Conservation (phyloP, 2,888 invertebrate genomes). For the Cheilosia soror region DNA sequence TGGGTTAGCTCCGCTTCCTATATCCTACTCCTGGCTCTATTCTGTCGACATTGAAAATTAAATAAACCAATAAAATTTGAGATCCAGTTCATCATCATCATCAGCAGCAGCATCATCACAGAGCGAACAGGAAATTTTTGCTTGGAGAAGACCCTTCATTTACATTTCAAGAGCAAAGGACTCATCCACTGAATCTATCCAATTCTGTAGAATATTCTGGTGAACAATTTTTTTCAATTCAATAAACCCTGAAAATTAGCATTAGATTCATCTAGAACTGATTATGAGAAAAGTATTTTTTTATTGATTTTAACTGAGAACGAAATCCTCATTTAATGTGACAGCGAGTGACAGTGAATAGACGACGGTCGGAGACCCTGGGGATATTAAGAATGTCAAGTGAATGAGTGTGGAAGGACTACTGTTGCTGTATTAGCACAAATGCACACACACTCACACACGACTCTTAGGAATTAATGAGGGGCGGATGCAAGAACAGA, state of each 20-base stretch:
- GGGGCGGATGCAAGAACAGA: constrained; percentile 6
- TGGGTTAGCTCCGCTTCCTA: constrained; percentile 15
- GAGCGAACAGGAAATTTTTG: neutral
- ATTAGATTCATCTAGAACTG: constrained; percentile 53
- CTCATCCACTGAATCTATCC: constrained; percentile 6
- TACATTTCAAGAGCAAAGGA: constrained; percentile 43
- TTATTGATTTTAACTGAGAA: constrained; percentile 50
- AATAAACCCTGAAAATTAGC: constrained; percentile 53
- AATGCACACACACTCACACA: neutral
- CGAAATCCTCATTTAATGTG: constrained; percentile 15
- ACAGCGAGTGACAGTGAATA: constrained; percentile 9
- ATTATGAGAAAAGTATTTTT: constrained; percentile 36
- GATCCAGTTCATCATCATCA: constrained; percentile 37
- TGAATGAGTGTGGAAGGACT: neutral
- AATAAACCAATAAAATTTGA: constrained; percentile 56
- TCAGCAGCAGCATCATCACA: constrained; percentile 2
- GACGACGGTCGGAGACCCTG: neutral
- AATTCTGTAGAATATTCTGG: neutral
- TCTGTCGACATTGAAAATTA: constrained; percentile 45
- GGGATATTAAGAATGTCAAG: constrained; percentile 5
- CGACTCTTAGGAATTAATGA: constrained; percentile 11
- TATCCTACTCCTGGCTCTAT: neutral
- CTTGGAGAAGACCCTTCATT: constrained; percentile 27
- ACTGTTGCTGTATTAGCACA: no score
- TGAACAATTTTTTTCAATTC: constrained; percentile 35